Conservation (phyloP, 1,140 invertebrate genomes). For the Akabosia matsudoensis region DNA sequence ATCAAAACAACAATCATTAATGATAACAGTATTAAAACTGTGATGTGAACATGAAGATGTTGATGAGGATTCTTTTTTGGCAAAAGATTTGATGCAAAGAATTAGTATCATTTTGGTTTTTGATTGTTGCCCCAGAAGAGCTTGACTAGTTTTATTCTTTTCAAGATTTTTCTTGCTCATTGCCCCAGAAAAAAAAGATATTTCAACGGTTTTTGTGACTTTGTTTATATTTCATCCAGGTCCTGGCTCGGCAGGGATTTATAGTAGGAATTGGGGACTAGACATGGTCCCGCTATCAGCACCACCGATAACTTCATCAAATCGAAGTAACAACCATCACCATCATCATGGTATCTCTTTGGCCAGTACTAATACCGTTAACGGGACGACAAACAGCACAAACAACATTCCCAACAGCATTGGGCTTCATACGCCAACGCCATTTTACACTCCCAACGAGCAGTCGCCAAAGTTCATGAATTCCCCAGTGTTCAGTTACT, state of each 20-base stretch:
- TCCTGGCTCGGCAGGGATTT: constrained; percentile 16
- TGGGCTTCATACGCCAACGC: constrained; percentile 39
- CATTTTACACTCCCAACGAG: constrained; percentile 46
- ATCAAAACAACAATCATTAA: background rate
- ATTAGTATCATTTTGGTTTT: background rate
- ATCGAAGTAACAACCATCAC: constrained; percentile 16
- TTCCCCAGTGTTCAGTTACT: constrained; percentile 45
- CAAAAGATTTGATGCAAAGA: background rate
- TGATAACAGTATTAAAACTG: background rate
- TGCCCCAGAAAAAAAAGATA: background rate
- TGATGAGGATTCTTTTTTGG: background rate
- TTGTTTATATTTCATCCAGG: background rate
- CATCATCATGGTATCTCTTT: constrained; percentile 5
- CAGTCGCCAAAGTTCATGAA: constrained; percentile 46
- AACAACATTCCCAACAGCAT: constrained; percentile 6
- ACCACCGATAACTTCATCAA: constrained; percentile 22
- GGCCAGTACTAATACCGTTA: constrained; percentile 21
- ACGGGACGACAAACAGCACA: background rate
- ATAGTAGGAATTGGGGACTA: background rate
- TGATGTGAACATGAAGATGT: background rate
- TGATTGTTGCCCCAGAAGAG: background rate
- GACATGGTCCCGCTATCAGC: constrained; percentile 11
- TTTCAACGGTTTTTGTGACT: background rate
- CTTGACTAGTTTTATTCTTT: too few species aligned
- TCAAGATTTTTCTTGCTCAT: too few species aligned